Evolutionary conservation across 2,888 invertebrate genomes (phyloP), one percentile per base, ranked within the genome.

Genomic region (Lochmaea capreae): DNA sequence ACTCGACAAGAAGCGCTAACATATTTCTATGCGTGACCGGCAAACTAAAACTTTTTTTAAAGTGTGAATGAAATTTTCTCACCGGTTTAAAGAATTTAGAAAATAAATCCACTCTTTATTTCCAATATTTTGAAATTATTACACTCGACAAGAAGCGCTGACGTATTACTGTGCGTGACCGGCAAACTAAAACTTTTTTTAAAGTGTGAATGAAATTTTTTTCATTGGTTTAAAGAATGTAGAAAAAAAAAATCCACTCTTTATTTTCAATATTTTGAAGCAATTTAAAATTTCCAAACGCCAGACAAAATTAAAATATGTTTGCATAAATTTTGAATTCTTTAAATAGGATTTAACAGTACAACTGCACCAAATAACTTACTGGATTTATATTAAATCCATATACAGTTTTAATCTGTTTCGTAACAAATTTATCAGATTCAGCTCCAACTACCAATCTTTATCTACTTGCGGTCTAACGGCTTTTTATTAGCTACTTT

Each of bases 101-200:
- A 46, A 12, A 33, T 33, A 33, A 33, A 5, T 33, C 5, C 26
- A 26, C 26, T 26, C 2, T 26, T 26, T 26, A 26, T n/a, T n/a
- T n/a, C n/a, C n/a, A n/a, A n/a, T n/a, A n/a, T 54, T 52, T n/a
- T 54, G n/a, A 49, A 49, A 49, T 49, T 49, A 49, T 49, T 54
- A 16, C 16, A 16, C 3, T 54, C 54, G 10, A 54, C 16, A 18
- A 54, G 18, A 54, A 54, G 54, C 16, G 54, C 16, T 18, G 18
- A 54, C n/a, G 18, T 54, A 54, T 54, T n/a, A 8, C 6, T 9
- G 16, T 54, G 18, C 54, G 54, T 54, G 54, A 54, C 54, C 54
- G 18, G 54, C 3, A 18, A 54, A 18, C 54, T 2, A 54, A 54
- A 16, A 16, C 9, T 16, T 18, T 52, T 52, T 54, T 16, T 18